Percentiles rank a stretch among this genome's conserved stretches.
Evolutionary conservation across 2,888 invertebrate species (phyloP).

Genomic region (Merodon equestris): DNA sequence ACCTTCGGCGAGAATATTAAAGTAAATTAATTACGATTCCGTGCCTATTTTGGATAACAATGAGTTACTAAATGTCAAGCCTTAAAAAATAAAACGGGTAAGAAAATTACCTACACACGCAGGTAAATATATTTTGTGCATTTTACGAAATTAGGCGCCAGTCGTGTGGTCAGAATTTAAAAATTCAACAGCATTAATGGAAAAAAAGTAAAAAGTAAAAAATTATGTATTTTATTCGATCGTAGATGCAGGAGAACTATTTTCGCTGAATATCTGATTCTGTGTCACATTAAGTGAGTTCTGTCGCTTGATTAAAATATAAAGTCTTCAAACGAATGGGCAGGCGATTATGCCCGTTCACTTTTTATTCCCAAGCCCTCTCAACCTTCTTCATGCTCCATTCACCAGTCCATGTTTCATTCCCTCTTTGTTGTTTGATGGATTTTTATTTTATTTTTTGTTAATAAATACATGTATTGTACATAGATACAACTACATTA

Average conservation of each 20-base stretch:
- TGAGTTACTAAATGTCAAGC: conserved; percentile 42
- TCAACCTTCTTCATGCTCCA: too few relatives aligned
- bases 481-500: conserved; percentile 37
- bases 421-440: conserved; percentile 1
- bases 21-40: conserved; percentile 33
- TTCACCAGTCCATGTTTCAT: too few relatives aligned
- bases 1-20: conserved; percentile 2
- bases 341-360: conserved; percentile 67
- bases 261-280: too few relatives aligned
- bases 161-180: too few relatives aligned
- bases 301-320: conserved; percentile 66
- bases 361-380: conserved; percentile 37
- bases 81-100: conserved; percentile 26
- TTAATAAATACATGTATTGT: conserved; percentile 58
- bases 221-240: too few relatives aligned
- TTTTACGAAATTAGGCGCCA: too few relatives aligned
- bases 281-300: conserved; percentile 61
- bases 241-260: too few relatives aligned
- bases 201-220: too few relatives aligned
- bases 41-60: conserved; percentile 19
- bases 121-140: too few relatives aligned
- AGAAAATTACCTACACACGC: conserved; percentile 1
- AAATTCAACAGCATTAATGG: too few relatives aligned
- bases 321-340: conserved; percentile 65
- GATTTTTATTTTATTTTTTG: conserved; percentile 46